Evolutionary conservation across 2,113 vertebrate species (phyloP).

Genomic region (Pterocles gutturalis): DNA sequence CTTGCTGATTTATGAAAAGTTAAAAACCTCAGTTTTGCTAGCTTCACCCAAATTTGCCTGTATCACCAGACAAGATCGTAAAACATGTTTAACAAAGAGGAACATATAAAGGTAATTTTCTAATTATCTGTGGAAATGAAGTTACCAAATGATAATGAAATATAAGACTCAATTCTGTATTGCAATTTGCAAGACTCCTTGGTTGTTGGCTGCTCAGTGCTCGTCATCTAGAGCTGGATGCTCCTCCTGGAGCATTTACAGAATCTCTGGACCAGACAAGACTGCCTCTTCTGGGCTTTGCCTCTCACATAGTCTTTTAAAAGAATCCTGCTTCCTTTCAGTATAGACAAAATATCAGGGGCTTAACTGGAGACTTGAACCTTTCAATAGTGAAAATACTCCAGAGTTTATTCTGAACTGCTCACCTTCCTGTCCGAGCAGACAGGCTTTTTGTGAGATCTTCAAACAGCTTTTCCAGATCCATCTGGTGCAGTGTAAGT

Average conservation of each 20-base stretch:
- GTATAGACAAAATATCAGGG: background rate
- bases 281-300: background rate
- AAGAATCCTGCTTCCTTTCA: background rate
- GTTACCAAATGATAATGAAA: background rate
- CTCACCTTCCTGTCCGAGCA: background rate
- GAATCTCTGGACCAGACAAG: background rate
- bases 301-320: background rate
- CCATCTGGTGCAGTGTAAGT: fast-evolving
- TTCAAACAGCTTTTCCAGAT: background rate
- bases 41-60: background rate
- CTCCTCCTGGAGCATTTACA: background rate
- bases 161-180: background rate
- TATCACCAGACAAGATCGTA: background rate
- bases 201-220: background rate
- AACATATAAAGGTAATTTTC: background rate
- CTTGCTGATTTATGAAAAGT: background rate
- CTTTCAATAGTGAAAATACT: background rate
- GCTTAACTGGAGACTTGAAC: background rate
- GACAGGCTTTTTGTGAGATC: background rate
- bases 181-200: background rate
- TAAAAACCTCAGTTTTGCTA: background rate
- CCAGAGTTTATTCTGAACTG: background rate
- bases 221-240: background rate
- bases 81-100: background rate
- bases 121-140: background rate